phyloP scores from a whole-genome alignment of 2,797 vertebrate species.

The Clarias laeviceps region DNA sequence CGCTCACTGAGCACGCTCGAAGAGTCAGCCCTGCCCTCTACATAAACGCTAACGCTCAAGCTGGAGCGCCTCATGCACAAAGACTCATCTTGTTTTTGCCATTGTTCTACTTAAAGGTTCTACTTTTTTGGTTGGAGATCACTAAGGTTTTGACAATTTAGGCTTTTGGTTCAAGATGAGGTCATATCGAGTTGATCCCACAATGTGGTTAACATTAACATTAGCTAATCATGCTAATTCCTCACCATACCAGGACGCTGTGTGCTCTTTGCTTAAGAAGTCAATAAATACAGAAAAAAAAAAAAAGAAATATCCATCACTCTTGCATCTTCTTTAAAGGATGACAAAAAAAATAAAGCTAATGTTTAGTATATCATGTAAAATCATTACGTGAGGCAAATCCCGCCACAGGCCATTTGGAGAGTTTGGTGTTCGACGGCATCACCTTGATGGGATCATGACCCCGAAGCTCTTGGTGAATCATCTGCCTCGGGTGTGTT shows the following conservation, averaged over 20 bases:
- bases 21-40: constrained; percentile 62
- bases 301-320: not conserved
- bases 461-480: constrained; percentile 54
- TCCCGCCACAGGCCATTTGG: constrained; percentile 57
- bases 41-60: constrained; percentile 44
- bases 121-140: not conserved
- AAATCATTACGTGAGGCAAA: constrained; percentile 60
- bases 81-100: not conserved
- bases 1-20: constrained; percentile 64
- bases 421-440: constrained; percentile 56
- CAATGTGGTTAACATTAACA: constrained; percentile 39
- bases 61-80: not conserved
- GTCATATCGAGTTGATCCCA: constrained; percentile 23
- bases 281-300: constrained; percentile 60
- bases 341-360: constrained; percentile 68
- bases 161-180: not conserved
- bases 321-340: constrained; percentile 42
- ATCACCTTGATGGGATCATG: constrained; percentile 55
- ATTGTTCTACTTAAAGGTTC: not conserved
- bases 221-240: constrained; percentile 68
- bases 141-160: not conserved
- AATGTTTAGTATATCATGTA: constrained; percentile 69
- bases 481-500: constrained; percentile 58
- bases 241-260: constrained; percentile 49
- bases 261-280: constrained; percentile 55